These are phyloP conservation scores for Indicator maculatus DNA, from an alignment of 2,113 vertebrate species.

Conservation along the genomic window DNA sequence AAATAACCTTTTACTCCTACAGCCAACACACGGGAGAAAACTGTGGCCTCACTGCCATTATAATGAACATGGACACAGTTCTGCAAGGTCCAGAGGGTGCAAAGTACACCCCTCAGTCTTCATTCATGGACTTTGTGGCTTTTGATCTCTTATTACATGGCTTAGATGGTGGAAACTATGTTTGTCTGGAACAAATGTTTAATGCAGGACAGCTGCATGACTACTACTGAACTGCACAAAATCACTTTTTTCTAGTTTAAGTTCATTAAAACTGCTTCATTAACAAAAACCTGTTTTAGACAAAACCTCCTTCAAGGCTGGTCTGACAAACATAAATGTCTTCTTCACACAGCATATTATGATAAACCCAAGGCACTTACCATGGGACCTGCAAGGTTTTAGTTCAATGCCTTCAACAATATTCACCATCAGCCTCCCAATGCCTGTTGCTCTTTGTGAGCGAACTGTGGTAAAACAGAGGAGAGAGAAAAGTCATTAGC, in stretches of 20 bases:
- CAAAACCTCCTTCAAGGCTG: not conserved
- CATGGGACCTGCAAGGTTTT: constrained; percentile 95
- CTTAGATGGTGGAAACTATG: not conserved
- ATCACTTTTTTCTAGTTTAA: not conserved
- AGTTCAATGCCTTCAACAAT: constrained; percentile 97
- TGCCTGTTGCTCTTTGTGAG: constrained; percentile 95
- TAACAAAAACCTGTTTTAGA: not conserved
- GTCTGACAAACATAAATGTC: not conserved
- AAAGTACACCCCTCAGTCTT: not conserved
- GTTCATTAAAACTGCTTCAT: not conserved
- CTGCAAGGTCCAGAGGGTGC: not conserved
- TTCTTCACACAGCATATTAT: not conserved
- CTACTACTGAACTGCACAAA: not conserved
- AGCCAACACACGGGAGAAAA: too few relatives aligned
- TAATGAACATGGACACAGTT: not conserved
- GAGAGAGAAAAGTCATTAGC: not conserved
- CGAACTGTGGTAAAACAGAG: constrained; percentile 81
- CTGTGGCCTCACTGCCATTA: not conserved
- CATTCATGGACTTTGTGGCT: not conserved
- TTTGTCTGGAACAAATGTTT: not conserved
- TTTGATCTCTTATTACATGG: not conserved
- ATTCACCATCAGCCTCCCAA: constrained; percentile 97
- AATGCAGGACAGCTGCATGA: not conserved
- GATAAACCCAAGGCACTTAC: constrained; percentile 69
- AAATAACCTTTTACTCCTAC: not conserved